phyloP scores from a whole-genome alignment of 2,113 vertebrate genomes.

The Chrysemys picta region DNA sequence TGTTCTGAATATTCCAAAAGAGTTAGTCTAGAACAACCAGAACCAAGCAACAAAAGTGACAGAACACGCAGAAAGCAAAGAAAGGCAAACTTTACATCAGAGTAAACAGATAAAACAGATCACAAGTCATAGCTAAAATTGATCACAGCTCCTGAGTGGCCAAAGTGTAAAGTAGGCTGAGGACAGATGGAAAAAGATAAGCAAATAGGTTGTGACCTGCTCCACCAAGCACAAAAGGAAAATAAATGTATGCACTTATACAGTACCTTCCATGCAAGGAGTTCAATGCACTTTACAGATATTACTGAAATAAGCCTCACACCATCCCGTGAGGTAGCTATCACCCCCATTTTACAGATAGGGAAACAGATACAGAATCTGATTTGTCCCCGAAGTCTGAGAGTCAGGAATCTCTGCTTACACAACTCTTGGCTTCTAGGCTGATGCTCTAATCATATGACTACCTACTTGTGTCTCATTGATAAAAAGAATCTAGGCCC shows the following conservation, averaged over 20 bases:
- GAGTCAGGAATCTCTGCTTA: neutral
- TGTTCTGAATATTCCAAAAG: neutral
- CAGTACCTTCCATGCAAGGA: conserved; percentile 7
- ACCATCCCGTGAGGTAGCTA: neutral
- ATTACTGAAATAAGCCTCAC: conserved; percentile 9
- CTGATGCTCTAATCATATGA: neutral
- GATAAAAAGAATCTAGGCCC: neutral
- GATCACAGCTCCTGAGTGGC: neutral
- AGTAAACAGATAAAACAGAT: conserved; percentile 22
- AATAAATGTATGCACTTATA: neutral
- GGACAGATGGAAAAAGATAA: neutral
- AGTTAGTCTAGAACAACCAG: neutral
- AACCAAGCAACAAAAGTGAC: neutral
- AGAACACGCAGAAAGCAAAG: neutral
- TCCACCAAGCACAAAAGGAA: neutral
- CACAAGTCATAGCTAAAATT: conserved; percentile 23
- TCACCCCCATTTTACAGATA: neutral
- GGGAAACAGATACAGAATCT: neutral
- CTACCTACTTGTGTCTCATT: neutral
- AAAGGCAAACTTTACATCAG: neutral
- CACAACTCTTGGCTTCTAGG: neutral
- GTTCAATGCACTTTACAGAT: conserved; percentile 4
- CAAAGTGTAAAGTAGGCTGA: neutral
- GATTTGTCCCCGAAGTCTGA: neutral
- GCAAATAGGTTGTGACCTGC: neutral